Percentiles rank a stretch among this genome's conserved stretches.
Conservation (phyloP, 2,113 vertebrate genomes). For the Notechis scutatus region DNA sequence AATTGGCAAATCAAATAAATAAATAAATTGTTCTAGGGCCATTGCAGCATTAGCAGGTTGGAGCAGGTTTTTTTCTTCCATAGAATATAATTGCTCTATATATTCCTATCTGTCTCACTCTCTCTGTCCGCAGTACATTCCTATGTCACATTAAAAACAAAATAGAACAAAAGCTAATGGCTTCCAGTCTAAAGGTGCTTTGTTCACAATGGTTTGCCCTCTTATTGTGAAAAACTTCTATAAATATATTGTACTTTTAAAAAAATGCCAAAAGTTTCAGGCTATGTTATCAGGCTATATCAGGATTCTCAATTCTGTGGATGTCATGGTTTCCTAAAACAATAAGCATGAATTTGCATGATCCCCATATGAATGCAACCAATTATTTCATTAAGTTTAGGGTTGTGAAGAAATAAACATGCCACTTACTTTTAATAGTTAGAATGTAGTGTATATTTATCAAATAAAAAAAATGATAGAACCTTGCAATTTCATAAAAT, state of each 20-base stretch:
- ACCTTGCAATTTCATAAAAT: background rate
- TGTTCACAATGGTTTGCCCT: background rate
- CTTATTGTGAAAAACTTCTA: background rate
- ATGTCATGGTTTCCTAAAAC: background rate
- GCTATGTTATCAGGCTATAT: background rate
- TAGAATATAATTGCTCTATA: background rate
- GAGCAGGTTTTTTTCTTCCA: too few relatives aligned
- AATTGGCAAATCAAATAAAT: too few relatives aligned
- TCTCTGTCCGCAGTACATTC: background rate
- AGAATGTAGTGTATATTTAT: background rate
- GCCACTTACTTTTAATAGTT: background rate
- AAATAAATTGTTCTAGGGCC: background rate
- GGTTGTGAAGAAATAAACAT: background rate
- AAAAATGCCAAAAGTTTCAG: background rate
- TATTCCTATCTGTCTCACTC: background rate
- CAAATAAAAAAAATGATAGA: background rate
- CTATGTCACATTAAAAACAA: background rate
- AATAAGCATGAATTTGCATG: background rate
- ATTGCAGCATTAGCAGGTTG: background rate
- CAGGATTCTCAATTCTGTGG: background rate
- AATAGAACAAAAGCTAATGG: background rate
- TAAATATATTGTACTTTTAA: background rate
- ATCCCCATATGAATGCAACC: background rate
- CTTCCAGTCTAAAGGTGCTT: background rate
- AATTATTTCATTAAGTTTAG: background rate